Base-by-base conservation (phyloP, 1,140 invertebrate genomes). In the Hycleus phaleratus region DNA sequence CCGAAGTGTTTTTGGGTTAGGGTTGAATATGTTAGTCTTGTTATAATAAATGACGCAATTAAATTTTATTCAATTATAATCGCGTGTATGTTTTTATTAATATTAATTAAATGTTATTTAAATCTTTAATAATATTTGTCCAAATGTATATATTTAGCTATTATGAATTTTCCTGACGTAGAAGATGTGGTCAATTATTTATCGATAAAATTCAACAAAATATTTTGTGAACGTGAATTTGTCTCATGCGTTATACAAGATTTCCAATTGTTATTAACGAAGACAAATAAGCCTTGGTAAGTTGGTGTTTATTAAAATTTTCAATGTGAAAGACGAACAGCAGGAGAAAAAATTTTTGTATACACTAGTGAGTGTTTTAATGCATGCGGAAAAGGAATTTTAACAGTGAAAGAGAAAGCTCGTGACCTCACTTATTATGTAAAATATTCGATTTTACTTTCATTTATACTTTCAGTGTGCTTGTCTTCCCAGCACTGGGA, bases 381-480 rank as follows among this genome's bases (percentile, higher is more conserved):
- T 46, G 32, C 44, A 62, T 57, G 49, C 59, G 61, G 58, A 67
- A 67, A 67, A 56, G 62, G 63, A 56, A 68, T 60, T 60, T 63
- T 47, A 52, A 59, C 60, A 66, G 66, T 60, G 64, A 64, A 60
- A 68, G 65, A 68, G 40, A 63, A 46, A 49, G 45, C 50, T 44
- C 60, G 55, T 66, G 60, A 68, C 56, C 59, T 63, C 61, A 62
- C 50, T 38, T 59, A 57, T 69, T 69, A 69, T 69, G 66, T 69
- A 69, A 69, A 69, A 49, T 47, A 48, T 45, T 32, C 54, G 56
- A 62, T 69, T 67, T 67, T 69, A 68, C 65, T 70, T 70, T 68
- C 65, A 65, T 68, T 67, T 55, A 47, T 53, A 66, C 67, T 70
- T 70, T 67, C 63, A 70, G 68, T 61, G 65, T 70, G 49, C 56